Evolutionary conservation across 2,888 invertebrate species (phyloP), one percentile per base, ranked within the genome.

Genomic region (Tanytarsus gracilentus): DNA sequence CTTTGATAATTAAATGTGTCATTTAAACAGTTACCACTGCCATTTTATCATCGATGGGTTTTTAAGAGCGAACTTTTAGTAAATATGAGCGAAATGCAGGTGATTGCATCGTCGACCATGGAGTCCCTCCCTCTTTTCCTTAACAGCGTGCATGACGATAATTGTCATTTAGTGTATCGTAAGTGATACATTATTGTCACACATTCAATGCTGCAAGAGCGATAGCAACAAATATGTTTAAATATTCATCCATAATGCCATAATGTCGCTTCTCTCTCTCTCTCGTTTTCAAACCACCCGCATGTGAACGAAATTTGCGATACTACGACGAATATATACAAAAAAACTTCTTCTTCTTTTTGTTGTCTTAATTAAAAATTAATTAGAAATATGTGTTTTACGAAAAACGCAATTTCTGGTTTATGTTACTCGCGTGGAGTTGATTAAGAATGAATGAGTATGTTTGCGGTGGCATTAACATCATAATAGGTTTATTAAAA

Each of bases 161-260:
- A 51, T 51, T 51, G 51, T 29, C 27, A 51, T 51, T 51, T 16
- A 14, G 51, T 51, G 51, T 51, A 9, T 25, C 51, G 26, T 50
- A 50, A 50, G 26, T 27, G 25, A 40, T 40, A 8, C n/a, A 48
- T 18, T 9, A 18, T 11, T n/a, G n/a, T n/a, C n/a, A n/a, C n/a
- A n/a, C n/a, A n/a, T n/a, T n/a, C n/a, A n/a, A n/a, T n/a, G n/a
- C n/a, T n/a, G 44, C 8, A 18, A 23, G 44, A 44, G 21, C 23
- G 16, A 18, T 44, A 18, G 16, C 44, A 23, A 18, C 16, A 44
- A 44, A 44, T 44, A 44, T 44, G 44, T 44, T 44, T 44, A 44
- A 44, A 44, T 44, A 44, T 44, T 44, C 44, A 44, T 44, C 11
- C 18, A 44, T n/a, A 7, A 33, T 33, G 30, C n/a, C n/a, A n/a